Evolutionary conservation across 2,797 vertebrate genomes (phyloP).

Genomic region (Muraenolepis orangiensis): DNA sequence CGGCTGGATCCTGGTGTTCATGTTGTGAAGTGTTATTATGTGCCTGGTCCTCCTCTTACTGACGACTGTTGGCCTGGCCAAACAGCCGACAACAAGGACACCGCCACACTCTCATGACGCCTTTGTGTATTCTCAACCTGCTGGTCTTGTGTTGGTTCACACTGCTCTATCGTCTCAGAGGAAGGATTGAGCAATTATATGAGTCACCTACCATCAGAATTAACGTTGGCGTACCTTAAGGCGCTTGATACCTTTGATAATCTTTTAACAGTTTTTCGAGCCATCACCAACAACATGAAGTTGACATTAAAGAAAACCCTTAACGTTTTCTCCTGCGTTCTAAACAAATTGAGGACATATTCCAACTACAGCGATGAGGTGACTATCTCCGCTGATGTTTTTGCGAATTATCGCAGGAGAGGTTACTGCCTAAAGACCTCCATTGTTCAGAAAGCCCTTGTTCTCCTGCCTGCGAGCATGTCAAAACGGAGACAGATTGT

Average conservation of each 20-base stretch:
- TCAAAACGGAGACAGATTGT: conserved; percentile 75
- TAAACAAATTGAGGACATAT: conserved; percentile 51
- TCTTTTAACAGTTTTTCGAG: conserved; percentile 45
- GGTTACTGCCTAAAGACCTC: conserved; percentile 63
- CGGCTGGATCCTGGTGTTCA: conserved; percentile 63
- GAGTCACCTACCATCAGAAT: not conserved
- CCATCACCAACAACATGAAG: conserved; percentile 30
- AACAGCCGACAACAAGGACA: conserved; percentile 5
- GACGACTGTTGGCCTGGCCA: conserved; percentile 40
- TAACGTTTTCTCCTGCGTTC: conserved; percentile 42
- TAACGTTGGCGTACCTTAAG: conserved; percentile 34
- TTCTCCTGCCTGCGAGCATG: conserved; percentile 71
- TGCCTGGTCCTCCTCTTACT: conserved; percentile 63
- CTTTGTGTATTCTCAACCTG: not conserved
- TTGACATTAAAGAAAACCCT: conserved; percentile 20
- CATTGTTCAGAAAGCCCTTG: conserved; percentile 68
- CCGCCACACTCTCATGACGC: not conserved
- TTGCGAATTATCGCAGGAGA: conserved; percentile 54
- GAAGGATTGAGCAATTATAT: not conserved
- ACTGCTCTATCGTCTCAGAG: not conserved
- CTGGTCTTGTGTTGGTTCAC: not conserved
- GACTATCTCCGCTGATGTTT: conserved; percentile 33
- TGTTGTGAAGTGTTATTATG: conserved; percentile 71
- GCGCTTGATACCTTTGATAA: conserved; percentile 36
- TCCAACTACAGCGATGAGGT: conserved; percentile 26